phyloP scores from a whole-genome alignment of 2,113 vertebrate genomes.

The Carollia perspicillata region DNA sequence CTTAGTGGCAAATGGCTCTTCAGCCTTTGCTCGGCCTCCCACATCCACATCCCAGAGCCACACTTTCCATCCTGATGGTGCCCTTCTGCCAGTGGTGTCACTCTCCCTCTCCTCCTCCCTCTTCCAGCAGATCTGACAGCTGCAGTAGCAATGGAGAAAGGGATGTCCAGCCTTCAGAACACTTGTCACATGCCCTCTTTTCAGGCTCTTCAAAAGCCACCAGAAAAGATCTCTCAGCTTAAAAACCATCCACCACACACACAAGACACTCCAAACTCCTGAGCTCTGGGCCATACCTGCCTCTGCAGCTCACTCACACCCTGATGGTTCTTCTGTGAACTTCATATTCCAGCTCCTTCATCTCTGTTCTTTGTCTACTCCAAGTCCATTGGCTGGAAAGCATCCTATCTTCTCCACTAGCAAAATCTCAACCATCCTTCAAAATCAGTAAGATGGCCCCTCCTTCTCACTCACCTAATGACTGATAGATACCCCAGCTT shows the following conservation, averaged over 20 bases:
- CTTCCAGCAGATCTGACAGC: neutral
- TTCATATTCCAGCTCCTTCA: neutral
- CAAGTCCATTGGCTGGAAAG: neutral
- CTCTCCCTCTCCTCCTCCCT: no score
- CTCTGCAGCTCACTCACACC: neutral
- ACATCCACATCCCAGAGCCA: neutral
- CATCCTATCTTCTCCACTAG: neutral
- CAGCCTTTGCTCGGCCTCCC: neutral
- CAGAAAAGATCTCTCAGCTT: neutral
- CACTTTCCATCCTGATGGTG: neutral
- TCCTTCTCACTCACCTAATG: neutral
- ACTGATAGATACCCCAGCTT: neutral
- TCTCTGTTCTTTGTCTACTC: neutral
- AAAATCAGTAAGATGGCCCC: neutral
- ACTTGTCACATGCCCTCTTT: neutral
- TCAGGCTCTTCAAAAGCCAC: neutral
- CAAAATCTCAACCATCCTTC: neutral
- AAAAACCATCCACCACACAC: neutral
- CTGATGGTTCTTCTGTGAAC: neutral
- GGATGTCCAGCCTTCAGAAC: neutral
- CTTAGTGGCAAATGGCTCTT: neutral
- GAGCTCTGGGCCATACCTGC: neutral
- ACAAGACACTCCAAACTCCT: neutral
- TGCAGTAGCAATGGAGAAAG: neutral
- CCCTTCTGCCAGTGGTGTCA: neutral